Percentiles rank a stretch among this genome's conserved stretches.
phyloP scores from a whole-genome alignment of 1,140 invertebrate species.

The Anoplolepis gracilipes region DNA sequence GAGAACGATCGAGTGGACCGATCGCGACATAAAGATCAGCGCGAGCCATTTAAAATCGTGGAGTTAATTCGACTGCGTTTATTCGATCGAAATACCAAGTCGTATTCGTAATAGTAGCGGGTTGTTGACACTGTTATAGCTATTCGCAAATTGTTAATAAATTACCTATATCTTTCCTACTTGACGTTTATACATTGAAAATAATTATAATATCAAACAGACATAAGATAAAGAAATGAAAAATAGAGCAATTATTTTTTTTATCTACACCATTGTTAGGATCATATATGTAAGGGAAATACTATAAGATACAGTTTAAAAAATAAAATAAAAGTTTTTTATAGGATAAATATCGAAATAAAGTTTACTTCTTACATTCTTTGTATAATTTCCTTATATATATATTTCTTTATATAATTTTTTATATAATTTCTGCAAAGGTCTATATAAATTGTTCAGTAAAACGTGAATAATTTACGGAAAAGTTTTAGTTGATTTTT shows the following conservation, averaged over 20 bases:
- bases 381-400: no score
- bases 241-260: background rate
- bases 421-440: background rate
- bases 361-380: background rate
- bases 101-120: background rate
- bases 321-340: background rate
- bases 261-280: background rate
- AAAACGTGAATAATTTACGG: background rate
- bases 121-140: conserved; percentile 41
- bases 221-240: background rate
- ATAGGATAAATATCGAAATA: background rate
- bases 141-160: conserved; percentile 42
- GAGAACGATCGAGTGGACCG: conserved; percentile 10
- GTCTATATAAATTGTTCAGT: background rate
- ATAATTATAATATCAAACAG: background rate
- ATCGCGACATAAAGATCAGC: conserved; percentile 28
- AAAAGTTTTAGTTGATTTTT: background rate
- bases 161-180: background rate
- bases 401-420: background rate
- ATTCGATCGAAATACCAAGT: conserved; percentile 29
- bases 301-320: background rate
- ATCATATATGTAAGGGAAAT: background rate
- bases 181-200: background rate
- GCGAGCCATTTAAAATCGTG: conserved; percentile 32
- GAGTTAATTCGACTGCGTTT: conserved; percentile 49